These are phyloP conservation scores for Acronicta psi DNA, from an alignment of 2,888 invertebrate species.

Conservation along the genomic window DNA sequence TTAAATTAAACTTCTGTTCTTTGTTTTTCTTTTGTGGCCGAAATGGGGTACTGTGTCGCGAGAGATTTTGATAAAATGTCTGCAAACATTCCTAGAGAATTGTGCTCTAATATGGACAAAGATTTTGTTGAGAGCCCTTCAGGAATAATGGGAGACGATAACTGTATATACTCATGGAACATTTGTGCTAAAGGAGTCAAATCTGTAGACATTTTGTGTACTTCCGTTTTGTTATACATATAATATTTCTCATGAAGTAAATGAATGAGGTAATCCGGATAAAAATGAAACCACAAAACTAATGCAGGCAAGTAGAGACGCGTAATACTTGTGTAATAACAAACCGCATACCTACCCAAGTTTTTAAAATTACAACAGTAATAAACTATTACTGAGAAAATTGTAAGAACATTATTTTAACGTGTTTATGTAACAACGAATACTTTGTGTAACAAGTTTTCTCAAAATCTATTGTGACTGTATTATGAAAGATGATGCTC, in stretches of 20 bases:
- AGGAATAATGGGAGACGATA: conserved; percentile 52
- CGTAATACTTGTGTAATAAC: conserved; percentile 22
- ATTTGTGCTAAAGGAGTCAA: conserved; percentile 37
- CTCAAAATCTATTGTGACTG: not conserved
- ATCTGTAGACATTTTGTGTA: conserved; percentile 13
- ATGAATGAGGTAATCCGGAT: conserved; percentile 24
- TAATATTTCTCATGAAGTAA: conserved; percentile 20
- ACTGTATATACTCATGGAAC: conserved; percentile 48
- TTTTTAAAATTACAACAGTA: conserved; percentile 31
- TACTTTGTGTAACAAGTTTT: too few relatives aligned
- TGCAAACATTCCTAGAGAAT: conserved; percentile 33
- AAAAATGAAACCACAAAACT: conserved; percentile 31
- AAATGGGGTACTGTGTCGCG: conserved; percentile 37
- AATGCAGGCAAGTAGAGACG: conserved; percentile 14
- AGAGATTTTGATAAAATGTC: conserved; percentile 45
- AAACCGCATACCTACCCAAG: conserved; percentile 24
- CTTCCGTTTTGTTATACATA: conserved; percentile 21
- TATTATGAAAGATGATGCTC: not conserved
- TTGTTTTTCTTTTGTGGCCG: conserved; percentile 43
- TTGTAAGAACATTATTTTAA: not conserved
- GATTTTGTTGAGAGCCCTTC: conserved; percentile 45
- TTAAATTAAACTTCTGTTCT: conserved; percentile 48
- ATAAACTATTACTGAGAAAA: conserved; percentile 20
- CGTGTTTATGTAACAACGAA: not conserved
- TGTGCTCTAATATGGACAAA: conserved; percentile 25